These are phyloP conservation scores for Crocuta crocuta DNA, from an alignment of 2,113 vertebrate species.

Conservation along the genomic window DNA sequence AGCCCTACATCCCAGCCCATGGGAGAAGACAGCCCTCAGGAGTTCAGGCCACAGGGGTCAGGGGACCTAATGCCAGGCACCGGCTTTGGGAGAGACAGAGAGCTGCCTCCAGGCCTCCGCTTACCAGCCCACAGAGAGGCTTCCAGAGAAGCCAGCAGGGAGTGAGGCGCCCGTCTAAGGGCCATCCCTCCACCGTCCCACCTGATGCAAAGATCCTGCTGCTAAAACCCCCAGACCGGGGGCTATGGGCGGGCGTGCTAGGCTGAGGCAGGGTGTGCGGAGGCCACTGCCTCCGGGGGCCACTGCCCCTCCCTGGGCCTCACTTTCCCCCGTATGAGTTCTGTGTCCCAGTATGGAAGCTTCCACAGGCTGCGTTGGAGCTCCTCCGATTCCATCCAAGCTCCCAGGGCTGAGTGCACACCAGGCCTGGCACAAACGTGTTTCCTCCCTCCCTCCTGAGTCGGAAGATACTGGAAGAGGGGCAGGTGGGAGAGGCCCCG, in stretches of 20 bases:
- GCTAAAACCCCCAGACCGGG: not conserved
- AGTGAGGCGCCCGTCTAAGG: fast-evolving
- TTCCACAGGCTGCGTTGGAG: too few species aligned
- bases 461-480: not conserved
- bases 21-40: not conserved
- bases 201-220: not conserved
- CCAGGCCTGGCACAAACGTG: not conserved
- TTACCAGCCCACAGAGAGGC: not conserved
- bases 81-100: not conserved
- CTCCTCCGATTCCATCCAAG: not conserved
- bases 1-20: not conserved
- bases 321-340: not conserved
- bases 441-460: not conserved
- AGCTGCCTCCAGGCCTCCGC: not conserved
- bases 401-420: not conserved
- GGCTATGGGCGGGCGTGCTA: not conserved
- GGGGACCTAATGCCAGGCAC: too few species aligned
- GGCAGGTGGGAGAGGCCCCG: fast-evolving
- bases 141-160: too few species aligned
- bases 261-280: too few species aligned
- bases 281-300: too few species aligned
- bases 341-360: not conserved
- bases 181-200: fast-evolving
- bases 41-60: fast-evolving
- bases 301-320: not conserved